Base-by-base conservation (phyloP, 2,113 vertebrate genomes). In the Amphiprion percula region DNA sequence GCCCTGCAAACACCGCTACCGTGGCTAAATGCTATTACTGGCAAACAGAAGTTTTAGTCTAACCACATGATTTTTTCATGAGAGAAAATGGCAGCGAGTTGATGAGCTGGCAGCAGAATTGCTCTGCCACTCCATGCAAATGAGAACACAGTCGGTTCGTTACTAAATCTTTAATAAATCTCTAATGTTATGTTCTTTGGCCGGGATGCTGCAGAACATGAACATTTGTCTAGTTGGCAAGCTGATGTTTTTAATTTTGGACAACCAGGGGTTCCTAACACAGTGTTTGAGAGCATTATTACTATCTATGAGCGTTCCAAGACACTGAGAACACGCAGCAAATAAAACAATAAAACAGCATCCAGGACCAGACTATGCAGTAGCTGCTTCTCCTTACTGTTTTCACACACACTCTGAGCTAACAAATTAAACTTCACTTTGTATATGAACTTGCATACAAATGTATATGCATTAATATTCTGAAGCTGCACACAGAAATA, bases 141-240 rank as follows among this genome's bases (percentile, higher is more conserved):
- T 72, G 47, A 79, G 59, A 33, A 68, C 72, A 63, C 56, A 83
- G 61, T 82, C 65, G 55, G 63, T 79, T 74, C 56, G 52, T 65
- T 14, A 39, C 37, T 82, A 62, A 80, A 62, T 56, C 28, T 55
- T 28, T 41, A 49, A 30, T 61, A 69, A 16, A 69, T 55, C 56
- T 77, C 47, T 58, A 46, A 78, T 66, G 54, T 75, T 52, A 11
- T 71, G 30, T 59, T 73, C 28, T 72, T 47, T 68, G 47, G 65
- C 83, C 49, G 14, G 24, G 67, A 80, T 16, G 74, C 69, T 26
- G 50, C 26, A 46, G 30, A 61, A 61, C 56, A 74, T 61, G 64
- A 82, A 26, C 58, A 72, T 79, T 74, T 74, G 70, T 68, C 74
- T 72, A 15, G 55, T 41, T 77, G 59, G 71, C 54, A 68, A 62